These are phyloP conservation scores for Drosophila colorata DNA, from an alignment of 2,888 invertebrate genomes.

Conservation along the genomic window DNA sequence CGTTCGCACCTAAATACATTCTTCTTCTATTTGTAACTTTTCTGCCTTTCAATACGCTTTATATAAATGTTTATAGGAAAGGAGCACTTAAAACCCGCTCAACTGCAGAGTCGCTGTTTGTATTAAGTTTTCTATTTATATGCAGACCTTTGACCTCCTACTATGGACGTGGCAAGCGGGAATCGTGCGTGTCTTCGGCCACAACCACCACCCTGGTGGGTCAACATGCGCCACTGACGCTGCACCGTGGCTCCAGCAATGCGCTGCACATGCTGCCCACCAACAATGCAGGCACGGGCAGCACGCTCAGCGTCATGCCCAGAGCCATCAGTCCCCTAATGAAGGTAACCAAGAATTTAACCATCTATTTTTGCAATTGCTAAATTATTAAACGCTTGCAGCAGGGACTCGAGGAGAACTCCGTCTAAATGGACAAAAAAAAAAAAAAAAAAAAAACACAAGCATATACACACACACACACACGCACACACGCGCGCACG, in stretches of 20 bases:
- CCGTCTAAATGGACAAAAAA: slow-evolving; percentile 74
- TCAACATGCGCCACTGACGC: slow-evolving; percentile 79
- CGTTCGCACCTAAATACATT: too few relatives aligned
- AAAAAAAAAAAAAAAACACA: too few relatives aligned
- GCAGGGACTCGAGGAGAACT: slow-evolving; percentile 85
- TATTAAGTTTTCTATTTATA: slow-evolving; percentile 42
- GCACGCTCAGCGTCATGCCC: slow-evolving; percentile 78
- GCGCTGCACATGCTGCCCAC: slow-evolving; percentile 82
- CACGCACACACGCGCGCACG: not conserved
- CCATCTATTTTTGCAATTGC: slow-evolving; percentile 12
- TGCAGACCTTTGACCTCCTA: slow-evolving; percentile 88
- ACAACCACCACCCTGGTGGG: slow-evolving; percentile 91
- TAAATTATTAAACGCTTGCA: slow-evolving; percentile 37
- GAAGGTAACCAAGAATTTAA: slow-evolving; percentile 75
- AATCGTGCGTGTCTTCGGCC: slow-evolving; percentile 92
- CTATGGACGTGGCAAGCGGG: slow-evolving; percentile 88
- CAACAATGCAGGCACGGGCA: slow-evolving; percentile 60
- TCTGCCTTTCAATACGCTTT: not conserved
- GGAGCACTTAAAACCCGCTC: not conserved
- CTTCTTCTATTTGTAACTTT: not conserved
- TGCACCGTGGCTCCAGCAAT: slow-evolving; percentile 84
- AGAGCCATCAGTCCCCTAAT: slow-evolving; percentile 85
- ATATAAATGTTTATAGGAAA: not conserved
- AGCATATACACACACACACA: not conserved
- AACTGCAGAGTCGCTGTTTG: slow-evolving; percentile 15